Evolutionary conservation across 2,797 vertebrate genomes (phyloP), one percentile per base, ranked within the genome.

Genomic region (Champsocephalus gunnari): DNA sequence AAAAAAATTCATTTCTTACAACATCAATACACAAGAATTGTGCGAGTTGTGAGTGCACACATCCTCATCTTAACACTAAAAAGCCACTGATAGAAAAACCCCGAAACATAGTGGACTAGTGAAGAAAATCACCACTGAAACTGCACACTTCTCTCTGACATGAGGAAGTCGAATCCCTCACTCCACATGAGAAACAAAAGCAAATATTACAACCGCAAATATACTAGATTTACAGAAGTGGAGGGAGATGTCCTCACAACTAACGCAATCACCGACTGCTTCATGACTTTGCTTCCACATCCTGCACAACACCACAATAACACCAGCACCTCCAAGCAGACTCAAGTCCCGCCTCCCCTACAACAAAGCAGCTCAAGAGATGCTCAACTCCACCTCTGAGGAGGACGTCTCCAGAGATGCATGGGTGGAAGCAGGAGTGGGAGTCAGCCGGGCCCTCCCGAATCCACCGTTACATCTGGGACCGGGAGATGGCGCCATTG

Each of bases 61-160:
- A 86, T 91, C 87, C 86, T 89, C 86, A 70, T 89, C 91, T 87
- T 86, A 24, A 73, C 24, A 58, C 65, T 44, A 45, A 56, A 28
- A 81, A 80, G 9, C 71, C 62, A 75, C 58, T 21, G 34, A 66
- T 71, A 70, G 45, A 80, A 88, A 28, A 87, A 24, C 50, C 72
- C 58, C 3, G 2, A 80, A 79, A 69, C 71, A 72, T 81, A 32
- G 88, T 84, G 59, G 80, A 67, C 73, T 66, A 53, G 84, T 56
- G 53, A 34, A 75, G 47, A 83, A 70, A 66, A 77, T 43, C 28
- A 77, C 5, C 21, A 66, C 61, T 69, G 73, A 86, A 81, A 89
- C 68, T 75, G 21, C 71, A 66, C 5, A 75, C 43, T 12, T 82
- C 60, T 80, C 81, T 51, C 21, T 2, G 9, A 28, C n/a, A 85